Evolutionary conservation across 2,797 vertebrate species (phyloP), one percentile per base, ranked within the genome.

Genomic region (Enteromius argenteus): DNA sequence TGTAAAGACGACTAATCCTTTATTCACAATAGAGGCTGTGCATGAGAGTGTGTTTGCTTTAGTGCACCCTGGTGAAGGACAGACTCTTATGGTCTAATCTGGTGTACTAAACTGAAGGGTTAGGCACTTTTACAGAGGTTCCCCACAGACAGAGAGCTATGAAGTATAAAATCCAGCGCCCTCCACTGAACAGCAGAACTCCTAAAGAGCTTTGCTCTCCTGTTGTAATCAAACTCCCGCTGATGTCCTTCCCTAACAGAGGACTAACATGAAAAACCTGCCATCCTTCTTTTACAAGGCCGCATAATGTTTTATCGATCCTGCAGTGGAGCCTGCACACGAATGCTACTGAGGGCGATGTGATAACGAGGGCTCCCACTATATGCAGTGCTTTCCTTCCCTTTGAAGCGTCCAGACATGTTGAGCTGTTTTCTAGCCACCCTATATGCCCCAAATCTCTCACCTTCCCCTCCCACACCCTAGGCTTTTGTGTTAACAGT

Each of bases 291-390:
- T 90, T 92, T 91, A 92, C 88, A 87, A 89, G 89, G 79, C 79
- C 74, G 62, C 84, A 60, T 89, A 89, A 90, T 88, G 88, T 90
- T 90, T 89, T 89, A 89, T 88, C 79, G 84, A 90, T 91, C 72
- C 79, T 85, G 81, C 80, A 71, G 73, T 69, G 76, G 79, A 86
- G 78, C 58, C 79, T 87, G 82, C 86, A 89, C 87, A 90, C 83
- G 84, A 86, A 89, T 51, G 66, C 80, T 72, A 73, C 82, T 46
- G 76, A 67, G 51, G 81, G 67, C 75, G 15, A 78, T 58, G 51
- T 67, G 79, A 88, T 88, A 88, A 90, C 80, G 51, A 89, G 89
- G 84, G 78, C 83, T 90, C 79, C 84, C 86, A 86, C 51, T 84
- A 83, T 62, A 62, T 39, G 74, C 49, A 5, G 67, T 76, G 79